Conservation (phyloP, 2,797 vertebrate genomes). For the Premnoplex brunnescens region DNA sequence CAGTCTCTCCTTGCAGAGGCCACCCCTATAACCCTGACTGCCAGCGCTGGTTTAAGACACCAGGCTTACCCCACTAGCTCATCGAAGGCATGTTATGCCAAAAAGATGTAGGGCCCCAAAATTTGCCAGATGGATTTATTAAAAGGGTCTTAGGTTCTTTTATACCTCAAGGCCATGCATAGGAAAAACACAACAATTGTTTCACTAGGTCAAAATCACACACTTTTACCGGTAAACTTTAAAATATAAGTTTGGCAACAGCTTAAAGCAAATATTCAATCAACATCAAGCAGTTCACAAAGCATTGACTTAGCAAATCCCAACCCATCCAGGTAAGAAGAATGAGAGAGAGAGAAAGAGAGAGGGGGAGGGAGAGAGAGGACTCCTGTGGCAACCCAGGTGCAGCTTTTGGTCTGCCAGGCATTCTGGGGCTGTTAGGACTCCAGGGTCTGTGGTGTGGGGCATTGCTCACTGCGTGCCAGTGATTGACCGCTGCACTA, state of each 20-base stretch:
- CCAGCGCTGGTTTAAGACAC: fast-evolving
- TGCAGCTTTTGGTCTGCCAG: background rate
- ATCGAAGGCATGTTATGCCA: background rate
- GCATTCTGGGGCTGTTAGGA: background rate
- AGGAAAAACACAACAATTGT: background rate
- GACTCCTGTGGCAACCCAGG: background rate
- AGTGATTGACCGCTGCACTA: background rate
- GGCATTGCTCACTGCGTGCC: background rate
- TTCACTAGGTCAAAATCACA: background rate
- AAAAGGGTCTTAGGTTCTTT: background rate
- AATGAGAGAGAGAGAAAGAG: background rate
- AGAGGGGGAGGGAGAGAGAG: background rate
- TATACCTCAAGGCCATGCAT: background rate
- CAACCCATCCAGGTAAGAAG: background rate
- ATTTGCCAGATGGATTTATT: background rate
- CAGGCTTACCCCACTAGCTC: background rate
- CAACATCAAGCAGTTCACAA: background rate
- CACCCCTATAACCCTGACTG: no score
- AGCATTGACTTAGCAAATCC: background rate
- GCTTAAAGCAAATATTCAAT: background rate
- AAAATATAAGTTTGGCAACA: background rate
- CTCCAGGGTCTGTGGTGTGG: background rate
- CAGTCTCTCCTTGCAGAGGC: no score
- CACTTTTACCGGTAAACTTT: background rate
- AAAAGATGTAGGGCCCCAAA: background rate